Evolutionary conservation across 2,888 invertebrate species (phyloP).

Genomic region (Hydraecia micacea): DNA sequence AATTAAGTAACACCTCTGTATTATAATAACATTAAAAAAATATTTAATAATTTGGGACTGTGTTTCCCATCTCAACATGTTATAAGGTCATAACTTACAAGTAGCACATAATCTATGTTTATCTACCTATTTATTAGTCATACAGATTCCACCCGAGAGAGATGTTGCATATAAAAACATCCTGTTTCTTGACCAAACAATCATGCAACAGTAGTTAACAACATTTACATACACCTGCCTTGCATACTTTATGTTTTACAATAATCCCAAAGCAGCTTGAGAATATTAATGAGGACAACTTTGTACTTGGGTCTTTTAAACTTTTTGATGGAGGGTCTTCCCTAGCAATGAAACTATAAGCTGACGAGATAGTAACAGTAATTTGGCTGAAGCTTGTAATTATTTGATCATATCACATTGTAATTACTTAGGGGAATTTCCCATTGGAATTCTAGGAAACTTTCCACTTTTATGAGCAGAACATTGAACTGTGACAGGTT

Average conservation of each 20-base stretch:
- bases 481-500: constrained; percentile 3
- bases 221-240: constrained; percentile 58
- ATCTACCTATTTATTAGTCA: neutral
- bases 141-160: constrained; percentile 13
- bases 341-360: constrained; percentile 4
- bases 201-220: constrained; percentile 28
- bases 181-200: constrained; percentile 20
- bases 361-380: constrained; percentile 16
- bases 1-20: too few relatives aligned
- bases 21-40: too few relatives aligned
- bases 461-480: neutral
- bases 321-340: constrained; percentile 6
- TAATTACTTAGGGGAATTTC: constrained; percentile 52
- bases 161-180: constrained; percentile 21
- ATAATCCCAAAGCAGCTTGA: constrained; percentile 47
- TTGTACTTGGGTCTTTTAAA: constrained; percentile 6
- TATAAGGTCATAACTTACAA: neutral
- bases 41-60: too few relatives aligned
- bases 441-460: constrained; percentile 15
- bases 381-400: constrained; percentile 42
- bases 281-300: constrained; percentile 56
- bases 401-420: constrained; percentile 46
- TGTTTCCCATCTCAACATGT: neutral
- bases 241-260: constrained; percentile 49
- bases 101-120: neutral